Conservation (phyloP, 2,113 vertebrate species). For the Micronycteris hirsuta region DNA sequence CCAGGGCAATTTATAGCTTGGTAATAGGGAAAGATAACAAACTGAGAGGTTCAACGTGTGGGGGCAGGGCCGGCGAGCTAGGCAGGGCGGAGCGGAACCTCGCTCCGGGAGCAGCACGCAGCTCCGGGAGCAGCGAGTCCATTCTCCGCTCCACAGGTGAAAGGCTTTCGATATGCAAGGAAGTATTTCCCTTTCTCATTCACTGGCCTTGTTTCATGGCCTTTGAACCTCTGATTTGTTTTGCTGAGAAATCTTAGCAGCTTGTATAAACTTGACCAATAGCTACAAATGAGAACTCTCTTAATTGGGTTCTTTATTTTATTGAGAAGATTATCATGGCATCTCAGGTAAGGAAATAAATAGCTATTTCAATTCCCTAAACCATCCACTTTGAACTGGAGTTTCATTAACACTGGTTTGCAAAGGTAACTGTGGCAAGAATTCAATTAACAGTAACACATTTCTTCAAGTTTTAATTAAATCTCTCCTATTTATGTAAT, state of each 20-base stretch:
- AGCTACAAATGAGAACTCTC: conserved; percentile 33
- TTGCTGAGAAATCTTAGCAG: conserved; percentile 31
- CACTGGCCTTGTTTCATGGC: neutral
- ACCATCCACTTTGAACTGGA: conserved; percentile 78
- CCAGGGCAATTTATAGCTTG: conserved; percentile 69
- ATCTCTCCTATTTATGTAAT: conserved; percentile 79
- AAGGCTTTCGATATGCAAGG: neutral
- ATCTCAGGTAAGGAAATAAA: conserved; percentile 74
- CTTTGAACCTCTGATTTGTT: neutral
- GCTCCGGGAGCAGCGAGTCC: neutral
- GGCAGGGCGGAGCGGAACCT: neutral
- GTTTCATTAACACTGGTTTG: conserved; percentile 82
- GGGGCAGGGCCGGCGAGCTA: neutral
- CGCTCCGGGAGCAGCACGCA: fast-evolving
- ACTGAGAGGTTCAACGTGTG: neutral
- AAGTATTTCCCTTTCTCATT: neutral
- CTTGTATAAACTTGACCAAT: conserved; percentile 54
- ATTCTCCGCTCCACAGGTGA: conserved; percentile 43
- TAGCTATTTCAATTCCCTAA: conserved; percentile 74
- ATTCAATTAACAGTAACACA: conserved; percentile 84
- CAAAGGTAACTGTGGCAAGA: conserved; percentile 81
- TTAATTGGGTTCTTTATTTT: conserved; percentile 53
- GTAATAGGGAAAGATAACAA: conserved; percentile 41
- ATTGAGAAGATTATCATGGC: conserved; percentile 56
- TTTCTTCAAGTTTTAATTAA: conserved; percentile 83